These are phyloP conservation scores for Agriotes lineatus DNA, from an alignment of 2,888 invertebrate species.

Conservation along the genomic window DNA sequence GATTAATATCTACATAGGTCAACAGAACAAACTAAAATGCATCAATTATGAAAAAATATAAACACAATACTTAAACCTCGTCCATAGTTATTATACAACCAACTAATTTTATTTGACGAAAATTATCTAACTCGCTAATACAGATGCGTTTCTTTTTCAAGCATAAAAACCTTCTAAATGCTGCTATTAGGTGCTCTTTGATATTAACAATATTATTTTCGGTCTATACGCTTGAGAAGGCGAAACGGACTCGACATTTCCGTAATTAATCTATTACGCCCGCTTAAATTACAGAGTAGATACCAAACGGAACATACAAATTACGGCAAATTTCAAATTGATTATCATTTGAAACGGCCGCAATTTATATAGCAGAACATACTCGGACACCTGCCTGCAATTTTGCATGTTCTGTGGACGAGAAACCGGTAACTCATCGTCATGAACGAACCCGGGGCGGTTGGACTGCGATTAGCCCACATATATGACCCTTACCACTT, in stretches of 20 bases:
- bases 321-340: constrained; percentile 10
- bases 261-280: constrained; percentile 19
- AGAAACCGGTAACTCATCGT: constrained; percentile 36
- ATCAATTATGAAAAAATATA: no score
- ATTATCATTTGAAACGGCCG: constrained; percentile 15
- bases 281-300: constrained; percentile 13
- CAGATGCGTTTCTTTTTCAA: no score
- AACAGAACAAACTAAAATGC: no score
- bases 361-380: constrained; percentile 5
- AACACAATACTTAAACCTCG: no score
- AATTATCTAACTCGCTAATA: no score
- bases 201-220: no score
- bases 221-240: no score
- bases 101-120: no score
- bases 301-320: constrained; percentile 10
- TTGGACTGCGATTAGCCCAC: constrained; percentile 41
- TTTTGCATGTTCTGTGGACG: constrained; percentile 21
- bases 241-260: background rate
- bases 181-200: no score
- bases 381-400: constrained; percentile 27
- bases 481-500: constrained; percentile 35
- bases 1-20: no score
- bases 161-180: no score
- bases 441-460: constrained; percentile 28
- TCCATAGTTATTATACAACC: no score